Evolutionary conservation across 2,113 vertebrate species (phyloP), one percentile per base, ranked within the genome.

Genomic region (Hemiprocne comata): DNA sequence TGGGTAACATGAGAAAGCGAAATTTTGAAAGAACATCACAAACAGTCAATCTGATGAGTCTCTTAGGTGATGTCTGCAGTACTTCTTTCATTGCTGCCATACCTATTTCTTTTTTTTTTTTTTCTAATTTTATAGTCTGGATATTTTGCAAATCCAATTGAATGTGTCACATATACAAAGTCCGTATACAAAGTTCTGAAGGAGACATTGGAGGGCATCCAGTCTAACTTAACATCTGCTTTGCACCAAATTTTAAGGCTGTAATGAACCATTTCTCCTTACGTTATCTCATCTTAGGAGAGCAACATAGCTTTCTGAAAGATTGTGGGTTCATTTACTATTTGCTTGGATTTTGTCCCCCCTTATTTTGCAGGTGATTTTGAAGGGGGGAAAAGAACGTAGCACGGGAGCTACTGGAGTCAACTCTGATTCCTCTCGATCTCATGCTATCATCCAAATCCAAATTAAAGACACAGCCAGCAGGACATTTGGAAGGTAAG

Each of bases 381-480:
- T 98, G 83, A 98, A 98, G 58, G 99, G 99, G 13, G 98, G 98
- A 36, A 98, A 98, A 71, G 98, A 98, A 65, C 99, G 99, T 55
- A 99, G 98, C 89, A 99, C 98, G 0, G 98, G 99, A 40, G 97
- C 97, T 60, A 99, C 99, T n/a, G 98, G 98, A 31, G 98, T 99
- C 76, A 99, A 99, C 77, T 96, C 98, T 1, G 98, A 98, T 91
- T 99, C 99, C 28, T 99, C 99, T 81, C 98, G 99, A 60, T 99
- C 99, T 38, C 99, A 99, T 50, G 99, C 99, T 46, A 91, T 99
- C 94, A 99, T 99, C 93, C 99, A 99, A 97, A 98, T 99, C 94
- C 99, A 99, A 90, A 98, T 99, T 73, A 98, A 98, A 97, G 97
- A 98, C 55, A 36, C 96, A 34, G 93, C 97, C 58, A 98, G 98